phyloP scores from a whole-genome alignment of 2,113 vertebrate genomes.

The Potamarius usumacintae region DNA sequence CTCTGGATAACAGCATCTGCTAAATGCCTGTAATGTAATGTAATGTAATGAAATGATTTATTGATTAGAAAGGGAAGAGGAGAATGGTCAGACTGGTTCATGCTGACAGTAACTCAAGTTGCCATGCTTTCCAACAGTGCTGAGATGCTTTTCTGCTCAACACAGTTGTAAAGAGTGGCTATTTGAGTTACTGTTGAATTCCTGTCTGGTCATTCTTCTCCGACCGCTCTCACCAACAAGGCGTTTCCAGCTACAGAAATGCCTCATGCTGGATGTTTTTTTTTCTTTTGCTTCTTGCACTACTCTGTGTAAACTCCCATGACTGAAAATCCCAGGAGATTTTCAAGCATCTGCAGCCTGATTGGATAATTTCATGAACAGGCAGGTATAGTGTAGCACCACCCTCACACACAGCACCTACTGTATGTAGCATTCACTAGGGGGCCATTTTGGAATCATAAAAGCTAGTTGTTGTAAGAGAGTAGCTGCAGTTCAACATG shows the following conservation, averaged over 20 bases:
- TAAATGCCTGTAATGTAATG: no score
- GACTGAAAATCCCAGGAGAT: not conserved
- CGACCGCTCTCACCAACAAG: not conserved
- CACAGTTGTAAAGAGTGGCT: no score
- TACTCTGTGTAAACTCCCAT: not conserved
- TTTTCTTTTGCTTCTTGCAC: not conserved
- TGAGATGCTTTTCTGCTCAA: no score
- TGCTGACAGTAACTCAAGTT: no score
- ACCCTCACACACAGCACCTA: not conserved
- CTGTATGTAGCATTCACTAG: not conserved
- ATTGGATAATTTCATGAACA: not conserved
- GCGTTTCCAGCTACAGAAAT: not conserved
- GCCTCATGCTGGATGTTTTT: not conserved
- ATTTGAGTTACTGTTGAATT: no score
- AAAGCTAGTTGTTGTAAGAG: not conserved
- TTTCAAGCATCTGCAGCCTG: not conserved
- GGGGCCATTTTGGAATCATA: not conserved
- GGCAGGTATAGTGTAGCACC: not conserved
- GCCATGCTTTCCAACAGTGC: no score
- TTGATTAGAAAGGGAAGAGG: no score
- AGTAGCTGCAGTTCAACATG: constrained; percentile 11
- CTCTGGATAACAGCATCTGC: no score
- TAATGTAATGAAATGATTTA: no score
- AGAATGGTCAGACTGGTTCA: no score
- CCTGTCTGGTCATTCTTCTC: not conserved